Conservation (phyloP, 2,113 vertebrate species). For the Sakesphorus luctuosus region DNA sequence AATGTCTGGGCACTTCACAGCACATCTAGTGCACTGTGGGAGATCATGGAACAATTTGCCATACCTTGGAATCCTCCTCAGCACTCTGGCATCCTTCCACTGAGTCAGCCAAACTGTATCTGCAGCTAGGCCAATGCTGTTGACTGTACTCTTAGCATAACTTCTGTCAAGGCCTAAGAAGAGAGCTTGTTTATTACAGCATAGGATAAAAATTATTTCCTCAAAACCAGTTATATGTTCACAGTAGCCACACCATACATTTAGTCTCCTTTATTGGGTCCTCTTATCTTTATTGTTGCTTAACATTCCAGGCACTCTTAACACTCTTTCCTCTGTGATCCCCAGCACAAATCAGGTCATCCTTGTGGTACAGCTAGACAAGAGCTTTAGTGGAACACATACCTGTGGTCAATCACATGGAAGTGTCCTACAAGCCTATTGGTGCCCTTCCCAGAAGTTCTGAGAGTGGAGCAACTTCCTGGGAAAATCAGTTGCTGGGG, state of each 20-base stretch:
- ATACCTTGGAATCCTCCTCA: background rate
- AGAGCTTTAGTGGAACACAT: background rate
- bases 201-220: background rate
- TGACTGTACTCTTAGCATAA: background rate
- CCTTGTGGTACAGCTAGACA: background rate
- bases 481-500: background rate
- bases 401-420: background rate
- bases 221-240: background rate
- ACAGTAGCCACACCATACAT: background rate
- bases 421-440: background rate
- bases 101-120: background rate
- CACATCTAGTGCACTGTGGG: too few species aligned
- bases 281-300: background rate
- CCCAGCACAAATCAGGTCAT: background rate
- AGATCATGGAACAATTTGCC: background rate
- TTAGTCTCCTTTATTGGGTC: background rate
- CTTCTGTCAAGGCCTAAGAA: background rate
- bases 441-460: background rate
- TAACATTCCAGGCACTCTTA: background rate
- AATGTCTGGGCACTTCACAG: background rate
- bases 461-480: accelerated
- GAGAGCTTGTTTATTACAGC: background rate
- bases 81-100: background rate
- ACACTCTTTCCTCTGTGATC: background rate
- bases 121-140: background rate